Evolutionary conservation across 2,113 vertebrate genomes (phyloP).

Genomic region (Cariama cristata): DNA sequence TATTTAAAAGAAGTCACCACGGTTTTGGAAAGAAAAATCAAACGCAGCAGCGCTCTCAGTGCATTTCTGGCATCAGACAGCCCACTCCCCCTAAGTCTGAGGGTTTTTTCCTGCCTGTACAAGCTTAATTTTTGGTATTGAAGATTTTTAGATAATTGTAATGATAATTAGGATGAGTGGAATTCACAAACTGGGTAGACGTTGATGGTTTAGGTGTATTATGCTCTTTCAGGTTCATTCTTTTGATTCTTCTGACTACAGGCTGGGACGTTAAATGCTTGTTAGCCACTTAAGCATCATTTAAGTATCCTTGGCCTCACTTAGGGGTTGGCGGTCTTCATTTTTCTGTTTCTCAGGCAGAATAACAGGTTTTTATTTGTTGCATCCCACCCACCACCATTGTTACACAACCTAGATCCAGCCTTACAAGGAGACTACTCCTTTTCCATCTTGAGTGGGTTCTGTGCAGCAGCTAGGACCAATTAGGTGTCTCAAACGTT

Average conservation of each 20-base stretch:
- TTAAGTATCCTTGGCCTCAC: neutral
- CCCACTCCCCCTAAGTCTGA: rapidly evolving
- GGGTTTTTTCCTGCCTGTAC: neutral
- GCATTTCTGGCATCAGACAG: neutral
- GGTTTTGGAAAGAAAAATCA: neutral
- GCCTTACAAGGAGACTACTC: neutral
- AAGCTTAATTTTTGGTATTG: neutral
- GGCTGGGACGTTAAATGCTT: neutral
- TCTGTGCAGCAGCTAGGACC: neutral
- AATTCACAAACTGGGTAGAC: neutral
- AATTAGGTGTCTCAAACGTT: neutral
- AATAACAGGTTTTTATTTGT: neutral
- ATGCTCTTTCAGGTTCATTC: neutral
- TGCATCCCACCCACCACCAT: neutral
- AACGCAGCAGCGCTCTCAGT: neutral
- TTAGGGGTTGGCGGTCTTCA: neutral
- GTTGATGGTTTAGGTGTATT: neutral
- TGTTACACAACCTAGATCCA: neutral
- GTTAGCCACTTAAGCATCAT: neutral
- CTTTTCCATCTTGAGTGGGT: neutral
- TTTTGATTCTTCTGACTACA: neutral
- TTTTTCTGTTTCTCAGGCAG: neutral
- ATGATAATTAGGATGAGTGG: neutral
- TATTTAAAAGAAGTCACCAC: neutral
- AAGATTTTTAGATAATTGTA: neutral